Percentiles rank a stretch among this genome's conserved stretches.
phyloP scores from a whole-genome alignment of 2,113 vertebrate genomes.

The Dryoscopus gambensis region DNA sequence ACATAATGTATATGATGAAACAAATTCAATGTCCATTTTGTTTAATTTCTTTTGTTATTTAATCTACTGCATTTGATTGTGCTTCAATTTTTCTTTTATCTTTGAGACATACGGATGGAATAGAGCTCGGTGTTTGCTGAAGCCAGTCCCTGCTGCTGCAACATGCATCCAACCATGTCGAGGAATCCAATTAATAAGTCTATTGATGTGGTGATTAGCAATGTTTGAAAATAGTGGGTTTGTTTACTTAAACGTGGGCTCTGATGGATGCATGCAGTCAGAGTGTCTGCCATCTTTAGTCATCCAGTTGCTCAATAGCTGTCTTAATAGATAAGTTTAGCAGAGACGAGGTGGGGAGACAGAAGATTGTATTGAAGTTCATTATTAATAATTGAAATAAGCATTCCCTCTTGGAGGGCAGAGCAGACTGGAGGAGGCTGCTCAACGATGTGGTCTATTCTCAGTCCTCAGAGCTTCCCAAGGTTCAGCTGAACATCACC shows the following conservation, averaged over 20 bases:
- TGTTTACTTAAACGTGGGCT: slow-evolving; percentile 46
- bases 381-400: neutral
- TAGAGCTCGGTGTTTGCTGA: slow-evolving; percentile 31
- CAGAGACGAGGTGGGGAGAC: neutral
- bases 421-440: neutral
- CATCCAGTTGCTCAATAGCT: slow-evolving; percentile 49
- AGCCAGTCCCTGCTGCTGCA: slow-evolving; percentile 53
- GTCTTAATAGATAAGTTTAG: slow-evolving; percentile 6
- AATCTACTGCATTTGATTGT: slow-evolving; percentile 7
- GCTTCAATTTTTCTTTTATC: slow-evolving; percentile 31
- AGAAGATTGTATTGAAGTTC: slow-evolving; percentile 8
- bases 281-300: slow-evolving; percentile 49
- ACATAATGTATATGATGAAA: neutral
- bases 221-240: slow-evolving; percentile 44
- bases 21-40: neutral
- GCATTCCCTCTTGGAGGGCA: neutral
- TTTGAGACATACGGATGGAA: slow-evolving; percentile 37
- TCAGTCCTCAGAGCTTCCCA: neutral
- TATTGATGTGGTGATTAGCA: slow-evolving; percentile 54
- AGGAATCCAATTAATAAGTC: slow-evolving; percentile 45
- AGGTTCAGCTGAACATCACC: neutral
- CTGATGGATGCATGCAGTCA: neutral
- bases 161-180: slow-evolving; percentile 19
- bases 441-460: neutral
- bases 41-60: slow-evolving; percentile 25